Percentiles rank a stretch among this genome's conserved stretches.
Conservation (phyloP, 1,140 invertebrate species). For the Plodia interpunctella region DNA sequence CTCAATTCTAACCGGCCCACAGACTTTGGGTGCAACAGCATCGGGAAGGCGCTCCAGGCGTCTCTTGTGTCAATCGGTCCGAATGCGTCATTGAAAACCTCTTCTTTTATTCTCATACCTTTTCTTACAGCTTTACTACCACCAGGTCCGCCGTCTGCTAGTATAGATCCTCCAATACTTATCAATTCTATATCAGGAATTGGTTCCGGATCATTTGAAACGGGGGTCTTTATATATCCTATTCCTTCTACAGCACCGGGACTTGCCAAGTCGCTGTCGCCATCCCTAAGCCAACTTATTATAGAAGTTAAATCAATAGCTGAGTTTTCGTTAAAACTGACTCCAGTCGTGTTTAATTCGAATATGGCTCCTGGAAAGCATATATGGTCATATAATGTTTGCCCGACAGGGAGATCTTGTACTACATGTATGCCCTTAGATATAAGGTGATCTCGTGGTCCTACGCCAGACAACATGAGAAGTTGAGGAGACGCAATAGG, state of each 20-base stretch:
- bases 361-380: slow-evolving; percentile 82
- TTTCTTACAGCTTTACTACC: slow-evolving; percentile 78
- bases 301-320: slow-evolving; percentile 25
- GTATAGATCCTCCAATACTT: slow-evolving; percentile 74
- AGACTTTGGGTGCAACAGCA: slow-evolving; percentile 80
- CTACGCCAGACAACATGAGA: slow-evolving; percentile 83
- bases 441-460: slow-evolving; percentile 77
- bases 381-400: slow-evolving; percentile 79
- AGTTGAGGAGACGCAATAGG: slow-evolving; percentile 80
- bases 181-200: slow-evolving; percentile 83
- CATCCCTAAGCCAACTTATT: slow-evolving; percentile 63
- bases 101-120: slow-evolving; percentile 77
- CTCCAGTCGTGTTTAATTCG: slow-evolving; percentile 72
- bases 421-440: slow-evolving; percentile 72
- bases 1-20: slow-evolving; percentile 78
- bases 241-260: slow-evolving; percentile 81
- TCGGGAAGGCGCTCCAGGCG: slow-evolving; percentile 74
- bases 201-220: slow-evolving; percentile 75
- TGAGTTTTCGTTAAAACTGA: slow-evolving; percentile 53
- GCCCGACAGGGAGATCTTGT: slow-evolving; percentile 78
- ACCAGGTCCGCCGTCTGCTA: slow-evolving; percentile 76
- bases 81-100: slow-evolving; percentile 78
- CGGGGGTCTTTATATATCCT: slow-evolving; percentile 80
- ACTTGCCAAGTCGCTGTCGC: slow-evolving; percentile 69
- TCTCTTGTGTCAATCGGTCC: slow-evolving; percentile 69